Conservation (phyloP, 2,888 invertebrate species). For the Timema cristinae region DNA sequence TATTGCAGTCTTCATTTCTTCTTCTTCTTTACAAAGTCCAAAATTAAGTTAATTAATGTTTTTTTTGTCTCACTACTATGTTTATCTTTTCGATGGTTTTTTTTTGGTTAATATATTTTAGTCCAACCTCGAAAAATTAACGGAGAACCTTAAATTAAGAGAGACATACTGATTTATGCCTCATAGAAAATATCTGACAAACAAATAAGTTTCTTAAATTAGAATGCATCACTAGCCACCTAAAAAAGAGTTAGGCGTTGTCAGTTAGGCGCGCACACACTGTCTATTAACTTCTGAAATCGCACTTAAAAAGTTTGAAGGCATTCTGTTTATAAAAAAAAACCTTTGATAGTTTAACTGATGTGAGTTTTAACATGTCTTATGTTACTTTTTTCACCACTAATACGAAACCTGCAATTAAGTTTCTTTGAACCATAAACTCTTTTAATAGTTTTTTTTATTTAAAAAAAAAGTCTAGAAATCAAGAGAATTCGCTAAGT, state of each 20-base stretch:
- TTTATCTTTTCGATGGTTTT: slow-evolving; percentile 20
- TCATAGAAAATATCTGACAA: slow-evolving; percentile 19
- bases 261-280: slow-evolving; percentile 1
- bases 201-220: slow-evolving; percentile 21
- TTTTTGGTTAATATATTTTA: slow-evolving; percentile 17
- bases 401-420: too few species aligned
- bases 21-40: slow-evolving; percentile 21
- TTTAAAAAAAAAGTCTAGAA: slow-evolving; percentile 20
- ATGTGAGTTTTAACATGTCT: too few species aligned
- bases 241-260: background rate
- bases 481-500: slow-evolving; percentile 24
- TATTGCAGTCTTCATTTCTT: slow-evolving; percentile 27
- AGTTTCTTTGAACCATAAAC: background rate
- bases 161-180: too few species aligned
- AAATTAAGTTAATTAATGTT: slow-evolving; percentile 21
- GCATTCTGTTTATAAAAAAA: too few species aligned
- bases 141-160: slow-evolving; percentile 23
- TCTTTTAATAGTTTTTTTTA: slow-evolving; percentile 6
- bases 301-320: background rate
- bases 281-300: background rate
- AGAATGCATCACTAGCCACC: slow-evolving; percentile 20
- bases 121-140: slow-evolving; percentile 25
- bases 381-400: too few species aligned
- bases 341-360: too few species aligned
- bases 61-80: slow-evolving; percentile 10